Evolutionary conservation across 2,797 vertebrate genomes (phyloP).

Genomic region (Hydrolagus colliei): DNA sequence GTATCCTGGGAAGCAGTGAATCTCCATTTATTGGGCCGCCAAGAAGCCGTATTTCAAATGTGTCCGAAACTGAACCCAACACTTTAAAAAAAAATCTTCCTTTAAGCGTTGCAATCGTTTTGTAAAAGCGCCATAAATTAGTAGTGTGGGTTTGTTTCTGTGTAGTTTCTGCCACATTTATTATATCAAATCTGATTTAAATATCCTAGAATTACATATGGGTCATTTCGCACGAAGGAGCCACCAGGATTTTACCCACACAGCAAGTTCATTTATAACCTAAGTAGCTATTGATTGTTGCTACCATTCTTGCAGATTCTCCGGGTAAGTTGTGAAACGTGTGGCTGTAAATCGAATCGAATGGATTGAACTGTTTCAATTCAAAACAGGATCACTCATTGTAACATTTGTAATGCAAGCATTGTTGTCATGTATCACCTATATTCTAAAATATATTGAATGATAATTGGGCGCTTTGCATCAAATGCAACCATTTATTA

Average conservation of each 20-base stretch:
- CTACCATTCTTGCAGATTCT: not conserved
- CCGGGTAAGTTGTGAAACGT: no score
- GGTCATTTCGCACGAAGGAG: not conserved
- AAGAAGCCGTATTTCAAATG: not conserved
- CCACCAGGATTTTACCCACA: not conserved
- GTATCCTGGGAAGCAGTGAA: not conserved
- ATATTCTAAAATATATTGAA: no score
- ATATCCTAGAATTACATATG: not conserved
- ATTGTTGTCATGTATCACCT: no score
- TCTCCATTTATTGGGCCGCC: not conserved
- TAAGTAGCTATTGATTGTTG: not conserved
- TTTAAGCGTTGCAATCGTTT: not conserved
- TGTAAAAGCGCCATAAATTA: not conserved
- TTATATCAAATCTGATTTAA: conserved; percentile 1
- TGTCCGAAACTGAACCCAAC: not conserved
- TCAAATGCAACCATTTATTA: no score
- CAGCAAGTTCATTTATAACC: no score
- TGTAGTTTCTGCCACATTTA: not conserved
- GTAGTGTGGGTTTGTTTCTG: no score
- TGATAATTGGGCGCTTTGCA: no score
- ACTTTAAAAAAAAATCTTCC: not conserved
- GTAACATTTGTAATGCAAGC: no score
- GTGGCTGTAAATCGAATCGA: no score
- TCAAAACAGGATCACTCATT: no score
- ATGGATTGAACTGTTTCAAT: no score